These are phyloP conservation scores for Phrynosoma blainvillii DNA, from an alignment of 2,113 vertebrate genomes.

Conservation along the genomic window DNA sequence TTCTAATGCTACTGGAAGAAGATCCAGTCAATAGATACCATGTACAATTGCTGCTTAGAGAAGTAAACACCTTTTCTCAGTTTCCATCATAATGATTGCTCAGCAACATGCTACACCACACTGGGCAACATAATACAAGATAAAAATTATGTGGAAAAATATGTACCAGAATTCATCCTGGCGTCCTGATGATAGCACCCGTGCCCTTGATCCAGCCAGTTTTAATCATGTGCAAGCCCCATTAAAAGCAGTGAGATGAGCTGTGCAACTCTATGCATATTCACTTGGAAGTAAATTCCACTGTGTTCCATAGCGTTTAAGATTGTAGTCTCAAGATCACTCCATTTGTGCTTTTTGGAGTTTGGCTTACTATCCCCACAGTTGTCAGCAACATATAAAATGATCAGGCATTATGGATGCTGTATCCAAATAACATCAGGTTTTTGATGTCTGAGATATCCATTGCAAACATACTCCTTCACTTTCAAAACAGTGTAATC, in stretches of 20 bases:
- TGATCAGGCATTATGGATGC: too few relatives aligned
- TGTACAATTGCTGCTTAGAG: background rate
- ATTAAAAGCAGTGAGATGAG: background rate
- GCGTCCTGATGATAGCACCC: too few relatives aligned
- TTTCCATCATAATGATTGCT: constrained; percentile 3
- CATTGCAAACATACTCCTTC: background rate
- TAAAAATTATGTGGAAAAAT: background rate
- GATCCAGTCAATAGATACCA: background rate
- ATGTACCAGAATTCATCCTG: background rate
- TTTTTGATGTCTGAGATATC: too few relatives aligned
- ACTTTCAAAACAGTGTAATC: background rate
- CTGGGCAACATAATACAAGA: constrained; percentile 1
- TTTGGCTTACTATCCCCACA: too few relatives aligned
- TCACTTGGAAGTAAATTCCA: background rate
- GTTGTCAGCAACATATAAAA: too few relatives aligned
- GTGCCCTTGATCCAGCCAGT: background rate
- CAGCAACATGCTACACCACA: background rate
- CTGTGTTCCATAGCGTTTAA: background rate
- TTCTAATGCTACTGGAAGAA: background rate
- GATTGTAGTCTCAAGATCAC: background rate
- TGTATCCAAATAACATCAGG: too few relatives aligned
- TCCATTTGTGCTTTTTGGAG: too few relatives aligned
- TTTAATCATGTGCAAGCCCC: background rate
- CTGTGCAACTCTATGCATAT: background rate
- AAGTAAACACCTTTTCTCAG: constrained; percentile 8